These are phyloP conservation scores for Eupithecia insigniata DNA, from an alignment of 2,888 invertebrate genomes.

Conservation along the genomic window DNA sequence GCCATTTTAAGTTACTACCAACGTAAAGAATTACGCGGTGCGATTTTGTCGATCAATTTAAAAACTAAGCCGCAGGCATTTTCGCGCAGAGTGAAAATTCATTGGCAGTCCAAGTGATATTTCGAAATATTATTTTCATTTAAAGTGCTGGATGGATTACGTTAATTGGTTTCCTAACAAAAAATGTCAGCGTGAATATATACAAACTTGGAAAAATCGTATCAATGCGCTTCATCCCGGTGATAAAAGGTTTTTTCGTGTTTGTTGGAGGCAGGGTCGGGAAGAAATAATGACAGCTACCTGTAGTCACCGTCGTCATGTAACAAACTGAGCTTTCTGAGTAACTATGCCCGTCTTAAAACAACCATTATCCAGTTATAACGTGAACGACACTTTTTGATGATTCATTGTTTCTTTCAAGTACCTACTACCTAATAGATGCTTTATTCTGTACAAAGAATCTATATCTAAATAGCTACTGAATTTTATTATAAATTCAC, in stretches of 20 bases:
- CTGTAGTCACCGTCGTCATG: conserved; percentile 18
- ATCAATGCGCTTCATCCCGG: conserved; percentile 38
- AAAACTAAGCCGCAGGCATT: conserved; percentile 30
- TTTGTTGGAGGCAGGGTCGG: conserved; percentile 38
- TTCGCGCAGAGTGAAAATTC: conserved; percentile 21
- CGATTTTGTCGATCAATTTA: conserved; percentile 38
- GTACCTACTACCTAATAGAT: neutral
- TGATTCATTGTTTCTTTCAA: neutral
- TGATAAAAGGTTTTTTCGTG: conserved; percentile 46
- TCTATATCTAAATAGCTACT: too few species aligned
- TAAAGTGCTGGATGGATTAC: conserved; percentile 36
- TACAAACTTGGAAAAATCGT: conserved; percentile 40
- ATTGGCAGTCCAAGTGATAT: conserved; percentile 28
- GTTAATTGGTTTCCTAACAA: conserved; percentile 45
- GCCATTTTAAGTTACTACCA: conserved; percentile 41
- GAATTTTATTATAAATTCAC: too few species aligned
- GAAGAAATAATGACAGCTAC: conserved; percentile 32
- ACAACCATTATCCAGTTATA: neutral
- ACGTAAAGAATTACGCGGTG: conserved; percentile 36
- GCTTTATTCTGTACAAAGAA: too few species aligned
- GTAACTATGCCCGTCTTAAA: neutral
- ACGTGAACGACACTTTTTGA: neutral
- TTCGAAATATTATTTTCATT: conserved; percentile 28
- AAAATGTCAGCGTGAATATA: conserved; percentile 46
- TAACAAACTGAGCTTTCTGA: neutral